Base-by-base conservation (phyloP, 2,888 invertebrate genomes). In the Nasonovia ribisnigri region DNA sequence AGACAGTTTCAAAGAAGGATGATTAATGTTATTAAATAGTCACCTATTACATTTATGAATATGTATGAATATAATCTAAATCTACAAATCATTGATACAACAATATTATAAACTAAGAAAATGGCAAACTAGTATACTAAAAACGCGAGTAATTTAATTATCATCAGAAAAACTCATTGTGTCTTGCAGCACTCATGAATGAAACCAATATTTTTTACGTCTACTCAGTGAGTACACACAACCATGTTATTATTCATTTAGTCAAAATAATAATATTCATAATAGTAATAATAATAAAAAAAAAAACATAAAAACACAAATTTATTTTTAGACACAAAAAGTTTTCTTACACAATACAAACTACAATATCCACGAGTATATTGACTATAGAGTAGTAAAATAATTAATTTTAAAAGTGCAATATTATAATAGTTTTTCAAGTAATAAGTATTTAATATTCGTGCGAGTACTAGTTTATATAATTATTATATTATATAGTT, bases 1-100 rank as follows among this genome's bases (percentile, higher is more conserved):
- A 91, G 91, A 91, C 91, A 86, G 84, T 91, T 86, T 91, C 46
- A 57, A 91, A 91, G 91, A 57, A 46, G 84, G 43, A 86, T 51
- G 91, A 51, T 54, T 91, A 91, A 48, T 90, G 10, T 90, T 77
- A 77, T 89, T 46, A 46, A 90, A 90, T 90, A 60, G 60, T 60
- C 43, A 77, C 77, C 77, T 77, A 90, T 60, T n/a, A 90, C 46
- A 90, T 46, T 90, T 24, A 90, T 90, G 46, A 46, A 90, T 46
- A n/a, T 36, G 13, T 90, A 90, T 90, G 20, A n/a, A 90, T 90
- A 90, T 90, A 67, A 60, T 43, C 43, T 90, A 89, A 89, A n/a
- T 46, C 90, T 90, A 90, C 43, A 36, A 57, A 57, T 16, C 43
- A 29, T 46, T 67, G 46, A 90, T 60, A 60, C n/a, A 90, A 90